These are phyloP conservation scores for Aviceda subcristata DNA, from an alignment of 2,113 vertebrate genomes.

Conservation along the genomic window DNA sequence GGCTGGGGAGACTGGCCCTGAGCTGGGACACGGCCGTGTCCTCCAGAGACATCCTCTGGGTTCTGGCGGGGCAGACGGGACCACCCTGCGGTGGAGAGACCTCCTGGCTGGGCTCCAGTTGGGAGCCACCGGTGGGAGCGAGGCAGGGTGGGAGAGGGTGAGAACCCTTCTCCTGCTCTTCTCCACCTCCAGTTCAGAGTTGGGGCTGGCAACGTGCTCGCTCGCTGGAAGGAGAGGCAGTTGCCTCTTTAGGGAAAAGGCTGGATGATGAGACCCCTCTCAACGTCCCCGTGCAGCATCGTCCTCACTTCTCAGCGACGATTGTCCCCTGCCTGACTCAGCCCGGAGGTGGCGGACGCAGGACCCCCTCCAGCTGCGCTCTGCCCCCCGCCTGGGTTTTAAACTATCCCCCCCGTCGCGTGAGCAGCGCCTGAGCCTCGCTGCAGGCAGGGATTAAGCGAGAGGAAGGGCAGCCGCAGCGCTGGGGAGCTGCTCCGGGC, in stretches of 20 bases:
- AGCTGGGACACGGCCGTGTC: not conserved
- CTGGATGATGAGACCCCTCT: not conserved
- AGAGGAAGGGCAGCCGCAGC: not conserved
- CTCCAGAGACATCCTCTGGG: not conserved
- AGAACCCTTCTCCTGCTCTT: not conserved
- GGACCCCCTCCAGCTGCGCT: not conserved
- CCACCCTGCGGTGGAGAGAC: not conserved
- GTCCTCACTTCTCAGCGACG: not conserved
- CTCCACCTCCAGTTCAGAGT: not conserved
- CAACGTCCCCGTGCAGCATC: not conserved
- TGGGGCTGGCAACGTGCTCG: not conserved
- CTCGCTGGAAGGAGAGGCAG: not conserved
- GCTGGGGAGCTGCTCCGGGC: not conserved
- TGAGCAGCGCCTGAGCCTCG: not conserved
- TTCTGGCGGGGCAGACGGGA: not conserved
- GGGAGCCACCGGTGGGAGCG: not conserved
- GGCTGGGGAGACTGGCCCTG: not conserved
- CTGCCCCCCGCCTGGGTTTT: not conserved
- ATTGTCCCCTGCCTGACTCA: not conserved
- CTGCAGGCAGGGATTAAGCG: not conserved
- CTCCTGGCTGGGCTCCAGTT: not conserved
- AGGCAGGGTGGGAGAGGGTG: not conserved
- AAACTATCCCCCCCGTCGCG: accelerated
- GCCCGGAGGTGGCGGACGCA: not conserved
- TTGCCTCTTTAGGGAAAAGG: not conserved